Conservation (phyloP, 2,113 vertebrate genomes). For the Chionis minor region DNA sequence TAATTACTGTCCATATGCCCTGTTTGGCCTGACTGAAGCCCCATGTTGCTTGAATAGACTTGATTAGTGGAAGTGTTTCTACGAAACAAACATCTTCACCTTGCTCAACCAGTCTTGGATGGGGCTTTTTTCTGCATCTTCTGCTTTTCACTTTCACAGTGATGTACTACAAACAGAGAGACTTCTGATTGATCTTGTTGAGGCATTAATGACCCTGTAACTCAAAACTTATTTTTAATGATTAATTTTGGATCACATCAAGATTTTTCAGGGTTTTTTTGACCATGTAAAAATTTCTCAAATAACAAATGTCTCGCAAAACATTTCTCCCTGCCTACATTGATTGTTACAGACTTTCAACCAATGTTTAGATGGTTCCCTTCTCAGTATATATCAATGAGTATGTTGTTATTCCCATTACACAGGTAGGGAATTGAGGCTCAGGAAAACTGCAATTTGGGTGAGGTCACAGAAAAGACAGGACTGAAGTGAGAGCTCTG, state of each 20-base stretch:
- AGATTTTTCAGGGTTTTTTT: neutral
- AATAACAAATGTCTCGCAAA: neutral
- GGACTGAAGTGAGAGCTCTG: neutral
- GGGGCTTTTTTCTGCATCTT: neutral
- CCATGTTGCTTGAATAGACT: neutral
- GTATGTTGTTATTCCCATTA: neutral
- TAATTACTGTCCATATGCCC: slow-evolving; percentile 16
- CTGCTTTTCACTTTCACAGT: neutral
- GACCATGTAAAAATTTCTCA: neutral
- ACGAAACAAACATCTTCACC: neutral
- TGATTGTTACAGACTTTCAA: neutral
- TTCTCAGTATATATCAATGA: neutral
- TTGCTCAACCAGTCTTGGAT: neutral
- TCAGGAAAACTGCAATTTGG: neutral
- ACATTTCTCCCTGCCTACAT: neutral
- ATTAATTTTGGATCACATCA: neutral
- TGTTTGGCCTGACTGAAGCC: neutral
- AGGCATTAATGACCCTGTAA: neutral
- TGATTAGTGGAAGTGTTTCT: neutral
- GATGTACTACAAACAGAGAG: neutral
- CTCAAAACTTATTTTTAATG: neutral
- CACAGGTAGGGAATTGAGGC: neutral
- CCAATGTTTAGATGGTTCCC: neutral
- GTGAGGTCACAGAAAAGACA: neutral
- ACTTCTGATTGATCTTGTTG: neutral